Percentiles rank a stretch among this genome's conserved stretches.
These are phyloP conservation scores for Callyntrura sp. DNA, from an alignment of 2,888 invertebrate genomes.

Conservation along the genomic window DNA sequence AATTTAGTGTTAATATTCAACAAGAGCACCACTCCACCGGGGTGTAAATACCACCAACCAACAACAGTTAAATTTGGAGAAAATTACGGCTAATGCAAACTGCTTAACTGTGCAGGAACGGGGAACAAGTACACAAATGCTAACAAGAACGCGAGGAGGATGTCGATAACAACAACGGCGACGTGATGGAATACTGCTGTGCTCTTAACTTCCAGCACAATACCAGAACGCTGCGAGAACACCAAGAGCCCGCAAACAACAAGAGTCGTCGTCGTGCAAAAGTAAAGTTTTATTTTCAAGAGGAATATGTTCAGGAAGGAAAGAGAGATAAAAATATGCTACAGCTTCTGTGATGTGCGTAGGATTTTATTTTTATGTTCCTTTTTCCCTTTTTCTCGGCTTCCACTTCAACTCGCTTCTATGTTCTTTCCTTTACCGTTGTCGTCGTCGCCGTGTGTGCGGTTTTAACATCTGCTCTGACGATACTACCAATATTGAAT, in stretches of 20 bases:
- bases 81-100: not conserved
- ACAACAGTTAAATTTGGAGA: not conserved
- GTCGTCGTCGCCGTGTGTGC: not conserved
- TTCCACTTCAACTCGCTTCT: not conserved
- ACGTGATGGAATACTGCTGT: slow-evolving; percentile 3
- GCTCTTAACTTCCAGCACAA: not conserved
- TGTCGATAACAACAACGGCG: not conserved
- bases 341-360: not conserved
- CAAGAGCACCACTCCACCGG: not conserved
- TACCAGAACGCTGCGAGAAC: not conserved
- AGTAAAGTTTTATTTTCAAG: not conserved
- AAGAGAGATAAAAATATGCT: not conserved
- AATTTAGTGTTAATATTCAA: not conserved
- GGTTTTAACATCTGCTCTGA: not conserved
- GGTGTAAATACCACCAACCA: not conserved
- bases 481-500: no score
- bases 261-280: not conserved
- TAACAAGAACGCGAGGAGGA: no score
- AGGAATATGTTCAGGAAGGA: not conserved
- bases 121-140: no score
- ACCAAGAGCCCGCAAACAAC: not conserved
- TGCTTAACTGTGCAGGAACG: not conserved
- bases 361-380: not conserved
- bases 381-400: not conserved
- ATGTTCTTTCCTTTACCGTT: not conserved